Base-by-base conservation (phyloP, 2,888 invertebrate species). In the Mechanitis messenoides region DNA sequence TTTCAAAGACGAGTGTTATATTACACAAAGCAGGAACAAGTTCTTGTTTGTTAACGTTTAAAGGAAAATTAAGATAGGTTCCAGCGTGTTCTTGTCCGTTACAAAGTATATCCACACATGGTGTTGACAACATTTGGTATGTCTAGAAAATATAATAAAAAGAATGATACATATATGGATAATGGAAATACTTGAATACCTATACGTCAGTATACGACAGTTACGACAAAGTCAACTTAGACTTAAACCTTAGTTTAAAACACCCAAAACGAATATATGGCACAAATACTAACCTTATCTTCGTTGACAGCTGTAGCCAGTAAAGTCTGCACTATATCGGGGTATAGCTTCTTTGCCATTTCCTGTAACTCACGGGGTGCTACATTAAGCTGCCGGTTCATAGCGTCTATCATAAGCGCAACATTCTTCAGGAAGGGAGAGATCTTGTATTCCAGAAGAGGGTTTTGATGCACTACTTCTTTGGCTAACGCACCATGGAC, bases 401-500 rank as follows among this genome's bases (percentile, higher is more conserved):
- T 66, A 0, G 83, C 89, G 0, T 68, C 70, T 4, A 87, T 71
- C 1, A 87, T 68, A 0, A 75, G 75, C 0, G 79, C 78, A 0
- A 80, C 71, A 53, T 86, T 80, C 1, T 81, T 73, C 1, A 91
- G 65, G 1, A 80, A 73, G 0, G 90, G 87, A 0, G 83, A 71
- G 54, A 91, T 78, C 68, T 90, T 90, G 61, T 74, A 84, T 56
- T 87, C 82, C 2, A 91, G 68, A 1, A 91, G 80, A 0, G 79
- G 68, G 63, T 89, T 91, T 62, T 89, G 88, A 33, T 80, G 81
- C 0, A 91, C 81, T 6, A 91, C 83, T 69, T 89, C 89, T 66
- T 86, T 88, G 2, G 91, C 89, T 63, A 91, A 64, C 0, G 87
- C 84, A 9, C 89, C 89, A 64, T 91, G 90, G 4, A 87, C 74